phyloP scores from a whole-genome alignment of 2,797 vertebrate species.

The Gymnopithys bicolor region DNA sequence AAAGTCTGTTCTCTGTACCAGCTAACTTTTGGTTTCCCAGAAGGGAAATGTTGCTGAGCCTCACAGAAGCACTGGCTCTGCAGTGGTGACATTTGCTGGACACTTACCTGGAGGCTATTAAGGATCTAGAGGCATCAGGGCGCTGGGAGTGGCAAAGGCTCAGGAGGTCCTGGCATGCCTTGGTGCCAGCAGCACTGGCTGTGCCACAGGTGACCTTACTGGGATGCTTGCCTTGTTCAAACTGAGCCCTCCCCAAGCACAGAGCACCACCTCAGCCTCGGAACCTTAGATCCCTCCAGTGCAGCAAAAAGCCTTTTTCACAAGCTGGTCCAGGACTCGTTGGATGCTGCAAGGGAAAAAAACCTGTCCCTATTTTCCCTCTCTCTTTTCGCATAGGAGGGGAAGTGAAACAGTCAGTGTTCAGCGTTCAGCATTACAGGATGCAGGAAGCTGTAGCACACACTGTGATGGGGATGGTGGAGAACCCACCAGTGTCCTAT shows the following conservation, averaged over 20 bases:
- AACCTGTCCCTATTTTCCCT: neutral
- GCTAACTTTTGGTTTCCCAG: neutral
- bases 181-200: neutral
- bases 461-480: fast-evolving
- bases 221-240: neutral
- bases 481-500: fast-evolving
- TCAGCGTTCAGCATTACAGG: neutral
- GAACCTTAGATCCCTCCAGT: neutral
- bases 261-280: neutral
- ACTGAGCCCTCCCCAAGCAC: fast-evolving
- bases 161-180: neutral
- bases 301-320: neutral
- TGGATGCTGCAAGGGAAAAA: neutral
- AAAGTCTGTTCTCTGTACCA: neutral
- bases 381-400: neutral
- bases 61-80: neutral
- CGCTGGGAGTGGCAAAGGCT: neutral
- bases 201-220: fast-evolving
- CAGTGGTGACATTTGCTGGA: fast-evolving
- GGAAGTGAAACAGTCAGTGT: neutral
- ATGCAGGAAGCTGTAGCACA: neutral
- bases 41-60: neutral
- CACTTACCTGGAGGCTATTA: neutral
- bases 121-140: neutral
- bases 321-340: fast-evolving